Conservation (phyloP, 2,888 invertebrate genomes). For the Allophyes oxyacanthae region DNA sequence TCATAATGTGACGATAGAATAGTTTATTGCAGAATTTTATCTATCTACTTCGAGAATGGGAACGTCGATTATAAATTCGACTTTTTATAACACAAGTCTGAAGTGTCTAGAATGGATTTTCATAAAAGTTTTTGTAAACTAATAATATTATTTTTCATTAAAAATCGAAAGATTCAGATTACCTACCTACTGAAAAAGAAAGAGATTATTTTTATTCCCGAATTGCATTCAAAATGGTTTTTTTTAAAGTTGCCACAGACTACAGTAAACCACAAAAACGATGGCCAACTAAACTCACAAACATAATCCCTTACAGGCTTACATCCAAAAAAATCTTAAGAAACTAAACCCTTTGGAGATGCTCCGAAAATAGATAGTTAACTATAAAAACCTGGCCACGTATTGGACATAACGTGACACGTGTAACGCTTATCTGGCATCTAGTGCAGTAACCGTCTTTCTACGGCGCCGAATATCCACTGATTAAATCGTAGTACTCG, state of each 20-base stretch:
- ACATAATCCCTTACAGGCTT: slow-evolving; percentile 23
- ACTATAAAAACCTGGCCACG: slow-evolving; percentile 71
- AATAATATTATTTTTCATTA: slow-evolving; percentile 8
- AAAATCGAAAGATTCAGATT: slow-evolving; percentile 5
- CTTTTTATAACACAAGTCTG: slow-evolving; percentile 17
- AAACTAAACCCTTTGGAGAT: slow-evolving; percentile 55
- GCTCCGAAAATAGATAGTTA: slow-evolving; percentile 50
- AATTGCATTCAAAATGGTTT: no score
- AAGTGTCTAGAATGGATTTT: slow-evolving; percentile 13
- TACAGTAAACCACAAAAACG: slow-evolving; percentile 26
- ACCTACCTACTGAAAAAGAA: no score
- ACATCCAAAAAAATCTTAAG: slow-evolving; percentile 33
- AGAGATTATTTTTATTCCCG: no score
- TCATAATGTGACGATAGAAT: slow-evolving; percentile 1
- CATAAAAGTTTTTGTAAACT: slow-evolving; percentile 18
- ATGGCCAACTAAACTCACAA: slow-evolving; percentile 13
- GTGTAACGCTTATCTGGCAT: slow-evolving; percentile 79
- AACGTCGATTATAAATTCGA: not conserved
- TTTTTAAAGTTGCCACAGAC: slow-evolving; percentile 13
- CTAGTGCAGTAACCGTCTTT: slow-evolving; percentile 77
- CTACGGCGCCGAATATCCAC: slow-evolving; percentile 79
- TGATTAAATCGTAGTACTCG: slow-evolving; percentile 63
- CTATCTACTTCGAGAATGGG: slow-evolving; percentile 7
- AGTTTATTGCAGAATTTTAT: slow-evolving; percentile 9
- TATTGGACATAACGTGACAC: slow-evolving; percentile 79